Evolutionary conservation across 53 echinoderm and acorn worm genomes (phyloP), one percentile per base, ranked within the genome.

Genomic region (Glandiceps talaboti): DNA sequence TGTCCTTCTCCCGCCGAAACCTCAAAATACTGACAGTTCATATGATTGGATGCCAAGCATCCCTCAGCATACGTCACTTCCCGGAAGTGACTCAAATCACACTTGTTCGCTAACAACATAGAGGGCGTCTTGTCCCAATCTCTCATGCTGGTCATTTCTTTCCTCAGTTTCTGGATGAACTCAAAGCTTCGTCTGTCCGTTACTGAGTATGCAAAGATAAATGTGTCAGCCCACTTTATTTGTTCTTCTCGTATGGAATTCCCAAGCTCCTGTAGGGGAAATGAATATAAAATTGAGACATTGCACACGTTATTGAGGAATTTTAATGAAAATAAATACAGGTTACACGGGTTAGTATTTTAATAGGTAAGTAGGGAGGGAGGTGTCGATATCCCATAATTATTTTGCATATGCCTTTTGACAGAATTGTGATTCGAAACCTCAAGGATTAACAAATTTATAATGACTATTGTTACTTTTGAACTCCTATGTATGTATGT

Each of bases 221-320:
- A 93, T 26, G 97, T 93, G 31, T 96, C 97, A 14, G 97, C 97
- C 97, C 97, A 96, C 76, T 90, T 85, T 33, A 96, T 80, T 81
- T 96, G 92, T 30, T 96, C 97, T 78, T 96, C 97, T 45, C 64
- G 6, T 45, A 20, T 12, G 1, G 85, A 86, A 28, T 91, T 86
- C 27, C 89, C 93, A 45, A 45, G 20, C 74, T 96, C 97, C 97
- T 95, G 77, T 6, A 33, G 74, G 77, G 31, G 26, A 84, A 64
- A 79, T n/a, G 26, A 78, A 75, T 64, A 1, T n/a, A n/a, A n/a
- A n/a, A n/a, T n/a, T n/a, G n/a, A n/a, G n/a, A n/a, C n/a, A n/a
- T n/a, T n/a, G n/a, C n/a, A n/a, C n/a, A n/a, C n/a, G n/a, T n/a
- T n/a, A n/a, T n/a, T n/a, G n/a, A n/a, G n/a, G n/a, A n/a, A n/a